Conservation (phyloP, 2,113 vertebrate genomes). For the Peromyscus californicus region DNA sequence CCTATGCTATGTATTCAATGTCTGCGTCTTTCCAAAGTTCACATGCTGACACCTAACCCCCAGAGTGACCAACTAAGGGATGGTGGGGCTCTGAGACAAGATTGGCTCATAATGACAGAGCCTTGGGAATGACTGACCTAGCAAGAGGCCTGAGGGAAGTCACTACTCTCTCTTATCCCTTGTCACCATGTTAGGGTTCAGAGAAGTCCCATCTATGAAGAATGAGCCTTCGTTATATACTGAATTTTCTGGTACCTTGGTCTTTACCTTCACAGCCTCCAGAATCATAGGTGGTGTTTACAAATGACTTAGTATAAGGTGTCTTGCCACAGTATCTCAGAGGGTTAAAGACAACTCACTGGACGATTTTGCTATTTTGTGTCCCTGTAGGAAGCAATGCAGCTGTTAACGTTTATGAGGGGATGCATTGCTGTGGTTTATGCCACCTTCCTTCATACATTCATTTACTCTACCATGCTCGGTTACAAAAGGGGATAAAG, state of each 20-base stretch:
- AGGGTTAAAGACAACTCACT: neutral
- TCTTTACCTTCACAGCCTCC: neutral
- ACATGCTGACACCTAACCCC: neutral
- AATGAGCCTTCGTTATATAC: neutral
- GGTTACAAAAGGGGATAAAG: neutral
- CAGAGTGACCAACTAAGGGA: neutral
- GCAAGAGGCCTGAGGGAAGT: neutral
- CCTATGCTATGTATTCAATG: neutral
- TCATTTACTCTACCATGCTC: neutral
- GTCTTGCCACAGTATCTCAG: neutral
- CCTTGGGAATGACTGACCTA: neutral
- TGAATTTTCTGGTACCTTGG: neutral
- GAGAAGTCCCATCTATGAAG: neutral
- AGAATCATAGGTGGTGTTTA: neutral
- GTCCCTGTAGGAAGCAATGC: neutral
- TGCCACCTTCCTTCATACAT: neutral
- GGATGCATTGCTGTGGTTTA: neutral
- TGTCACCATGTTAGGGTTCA: neutral
- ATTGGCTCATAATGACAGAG: neutral
- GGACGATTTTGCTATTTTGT: neutral
- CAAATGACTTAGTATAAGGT: neutral
- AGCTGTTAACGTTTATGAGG: neutral
- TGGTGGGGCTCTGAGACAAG: too few species aligned
- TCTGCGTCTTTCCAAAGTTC: neutral
- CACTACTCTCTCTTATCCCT: neutral